Evolutionary conservation across 2,113 vertebrate genomes (phyloP).

Genomic region (Eurypyga helias): DNA sequence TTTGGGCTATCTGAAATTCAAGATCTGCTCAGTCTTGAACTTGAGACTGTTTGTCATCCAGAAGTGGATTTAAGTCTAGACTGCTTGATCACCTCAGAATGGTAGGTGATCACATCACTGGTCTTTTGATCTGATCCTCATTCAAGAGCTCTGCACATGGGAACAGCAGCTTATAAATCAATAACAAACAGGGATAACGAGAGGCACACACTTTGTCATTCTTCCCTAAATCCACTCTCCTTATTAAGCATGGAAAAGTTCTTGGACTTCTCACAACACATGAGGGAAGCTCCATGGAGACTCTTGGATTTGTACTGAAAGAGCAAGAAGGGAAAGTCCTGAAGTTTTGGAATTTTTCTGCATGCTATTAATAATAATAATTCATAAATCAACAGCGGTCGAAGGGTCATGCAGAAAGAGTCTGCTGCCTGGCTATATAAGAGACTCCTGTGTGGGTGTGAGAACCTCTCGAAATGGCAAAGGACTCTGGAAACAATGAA

Average conservation of each 20-base stretch:
- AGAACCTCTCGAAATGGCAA: constrained; percentile 60
- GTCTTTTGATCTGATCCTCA: background rate
- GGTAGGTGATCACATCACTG: background rate
- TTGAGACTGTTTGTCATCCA: background rate
- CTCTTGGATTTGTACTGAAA: constrained; percentile 6
- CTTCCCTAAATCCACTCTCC: background rate
- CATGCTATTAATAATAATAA: constrained; percentile 49
- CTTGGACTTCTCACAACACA: constrained; percentile 4
- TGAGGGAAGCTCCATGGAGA: constrained; percentile 36
- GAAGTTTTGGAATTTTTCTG: constrained; percentile 27
- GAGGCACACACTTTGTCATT: constrained; percentile 7
- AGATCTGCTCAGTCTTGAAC: background rate
- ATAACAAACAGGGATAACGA: background rate
- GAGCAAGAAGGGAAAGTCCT: constrained; percentile 34
- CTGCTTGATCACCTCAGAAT: background rate
- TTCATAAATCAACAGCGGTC: constrained; percentile 24
- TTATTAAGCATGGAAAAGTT: constrained; percentile 47
- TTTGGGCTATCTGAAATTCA: constrained; percentile 30
- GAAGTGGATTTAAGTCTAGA: constrained; percentile 3
- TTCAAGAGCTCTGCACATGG: background rate
- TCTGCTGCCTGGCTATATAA: constrained; percentile 1
- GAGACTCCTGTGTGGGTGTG: constrained; percentile 58
- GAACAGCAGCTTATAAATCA: constrained; percentile 33
- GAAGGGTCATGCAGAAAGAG: constrained; percentile 8
- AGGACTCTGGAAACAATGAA: constrained; percentile 63